Percentiles rank a stretch among this genome's conserved stretches.
These are phyloP conservation scores for Drosophila biarmipes DNA, from an alignment of 1,140 invertebrate genomes.

Conservation along the genomic window DNA sequence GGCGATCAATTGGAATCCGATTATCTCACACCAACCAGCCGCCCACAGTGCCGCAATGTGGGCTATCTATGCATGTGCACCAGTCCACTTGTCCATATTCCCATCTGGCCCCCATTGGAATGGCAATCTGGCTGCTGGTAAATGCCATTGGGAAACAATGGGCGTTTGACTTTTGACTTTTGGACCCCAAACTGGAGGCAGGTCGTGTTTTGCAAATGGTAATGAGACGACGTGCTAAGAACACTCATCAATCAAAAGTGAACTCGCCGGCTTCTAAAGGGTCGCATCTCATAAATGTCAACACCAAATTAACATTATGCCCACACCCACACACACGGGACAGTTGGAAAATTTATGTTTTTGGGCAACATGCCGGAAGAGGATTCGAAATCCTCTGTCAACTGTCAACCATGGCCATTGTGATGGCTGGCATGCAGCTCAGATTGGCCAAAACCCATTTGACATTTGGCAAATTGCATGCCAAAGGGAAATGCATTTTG, in stretches of 20 bases:
- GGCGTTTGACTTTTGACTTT: constrained; percentile 34
- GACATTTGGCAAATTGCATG: constrained; percentile 64
- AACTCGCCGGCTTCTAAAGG: constrained; percentile 52
- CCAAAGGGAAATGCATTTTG: constrained; percentile 56
- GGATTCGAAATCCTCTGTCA: constrained; percentile 40
- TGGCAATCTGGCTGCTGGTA: constrained; percentile 8
- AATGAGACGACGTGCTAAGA: constrained; percentile 11
- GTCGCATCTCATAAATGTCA: constrained; percentile 72
- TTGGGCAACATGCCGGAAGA: constrained; percentile 11
- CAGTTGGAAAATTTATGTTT: constrained; percentile 56
- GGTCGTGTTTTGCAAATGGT: constrained; percentile 40
- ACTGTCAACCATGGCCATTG: constrained; percentile 69
- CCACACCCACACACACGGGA: constrained; percentile 24
- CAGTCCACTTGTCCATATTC: constrained; percentile 10
- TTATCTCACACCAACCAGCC: constrained; percentile 27
- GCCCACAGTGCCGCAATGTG: constrained; percentile 3
- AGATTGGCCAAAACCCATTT: constrained; percentile 37
- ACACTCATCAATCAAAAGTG: constrained; percentile 57
- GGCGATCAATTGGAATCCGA: neutral
- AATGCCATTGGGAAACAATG: constrained; percentile 23
- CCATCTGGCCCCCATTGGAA: neutral
- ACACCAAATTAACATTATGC: constrained; percentile 65
- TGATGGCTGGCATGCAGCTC: constrained; percentile 51
- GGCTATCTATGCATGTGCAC: constrained; percentile 41
- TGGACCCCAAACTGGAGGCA: neutral